Evolutionary conservation across 2,113 vertebrate genomes (phyloP).

Genomic region (Equus przewalskii): DNA sequence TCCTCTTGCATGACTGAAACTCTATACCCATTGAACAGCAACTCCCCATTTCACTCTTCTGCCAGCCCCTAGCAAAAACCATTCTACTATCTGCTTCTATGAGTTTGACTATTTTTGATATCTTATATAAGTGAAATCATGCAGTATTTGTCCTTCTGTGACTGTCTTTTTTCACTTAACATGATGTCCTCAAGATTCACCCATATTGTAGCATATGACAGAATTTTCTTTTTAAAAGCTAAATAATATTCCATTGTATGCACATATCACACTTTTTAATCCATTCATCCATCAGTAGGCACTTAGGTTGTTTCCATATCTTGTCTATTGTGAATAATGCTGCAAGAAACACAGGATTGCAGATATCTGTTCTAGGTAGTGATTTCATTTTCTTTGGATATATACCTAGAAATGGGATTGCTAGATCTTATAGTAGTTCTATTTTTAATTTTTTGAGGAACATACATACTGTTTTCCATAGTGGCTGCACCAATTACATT

Average conservation of each 20-base stretch:
- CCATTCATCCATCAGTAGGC: background rate
- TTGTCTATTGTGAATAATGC: background rate
- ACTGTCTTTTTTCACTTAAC: background rate
- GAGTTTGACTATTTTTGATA: background rate
- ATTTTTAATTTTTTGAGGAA: background rate
- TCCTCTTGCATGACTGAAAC: background rate
- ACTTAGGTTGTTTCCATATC: background rate
- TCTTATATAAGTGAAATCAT: background rate
- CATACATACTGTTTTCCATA: background rate
- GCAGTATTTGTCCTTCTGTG: background rate
- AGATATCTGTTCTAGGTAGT: background rate
- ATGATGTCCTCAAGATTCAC: background rate
- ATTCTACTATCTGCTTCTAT: background rate
- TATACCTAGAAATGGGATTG: background rate
- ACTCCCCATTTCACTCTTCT: background rate
- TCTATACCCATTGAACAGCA: background rate
- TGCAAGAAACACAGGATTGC: background rate
- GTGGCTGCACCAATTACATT: background rate
- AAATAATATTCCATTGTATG: background rate
- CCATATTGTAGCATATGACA: background rate
- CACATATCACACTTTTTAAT: background rate
- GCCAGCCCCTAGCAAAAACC: background rate
- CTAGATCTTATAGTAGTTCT: background rate
- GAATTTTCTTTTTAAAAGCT: background rate
- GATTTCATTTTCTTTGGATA: background rate